These are phyloP conservation scores for Sebastiscus albofasciatus DNA, from an alignment of 2,797 vertebrate genomes.

Conservation along the genomic window DNA sequence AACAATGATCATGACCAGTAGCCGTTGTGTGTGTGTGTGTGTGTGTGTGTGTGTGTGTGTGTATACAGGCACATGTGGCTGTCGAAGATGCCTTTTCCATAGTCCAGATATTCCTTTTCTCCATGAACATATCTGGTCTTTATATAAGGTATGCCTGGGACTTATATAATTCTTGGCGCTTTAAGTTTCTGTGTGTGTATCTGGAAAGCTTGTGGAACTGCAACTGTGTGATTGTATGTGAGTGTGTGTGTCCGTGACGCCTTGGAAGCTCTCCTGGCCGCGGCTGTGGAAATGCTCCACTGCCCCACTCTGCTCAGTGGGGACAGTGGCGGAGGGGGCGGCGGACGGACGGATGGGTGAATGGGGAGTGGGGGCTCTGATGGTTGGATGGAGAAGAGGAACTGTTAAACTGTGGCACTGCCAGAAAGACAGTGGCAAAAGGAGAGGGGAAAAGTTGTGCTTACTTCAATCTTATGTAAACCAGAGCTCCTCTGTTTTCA, in stretches of 20 bases:
- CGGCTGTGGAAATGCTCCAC: constrained; percentile 74
- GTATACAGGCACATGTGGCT: neutral
- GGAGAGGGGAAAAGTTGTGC: constrained; percentile 49
- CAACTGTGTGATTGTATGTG: constrained; percentile 28
- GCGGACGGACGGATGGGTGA: constrained; percentile 18
- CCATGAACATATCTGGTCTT: constrained; percentile 59
- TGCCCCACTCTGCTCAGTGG: constrained; percentile 53
- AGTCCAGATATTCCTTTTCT: constrained; percentile 45
- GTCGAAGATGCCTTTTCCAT: constrained; percentile 54
- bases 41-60: neutral
- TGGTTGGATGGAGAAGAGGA: constrained; percentile 57
- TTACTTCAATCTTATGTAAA: constrained; percentile 49
- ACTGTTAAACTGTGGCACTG: constrained; percentile 39
- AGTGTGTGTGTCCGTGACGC: constrained; percentile 50
- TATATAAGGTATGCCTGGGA: constrained; percentile 53
- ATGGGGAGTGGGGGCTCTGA: constrained; percentile 22
- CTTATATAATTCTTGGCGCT: constrained; percentile 63
- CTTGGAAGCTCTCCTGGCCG: constrained; percentile 72
- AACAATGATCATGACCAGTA: constrained; percentile 57
- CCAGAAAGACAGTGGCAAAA: constrained; percentile 32
- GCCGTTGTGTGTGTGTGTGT: neutral
- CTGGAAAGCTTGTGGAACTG: constrained; percentile 55
- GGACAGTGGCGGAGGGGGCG: constrained; percentile 46
- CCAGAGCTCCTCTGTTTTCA: constrained; percentile 28
- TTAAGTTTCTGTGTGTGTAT: constrained; percentile 50